A percentile compares a stretch with the other conserved stretches of the same genome.
phyloP scores from a whole-genome alignment of 2,113 vertebrate genomes.

The Gobio gobio region DNA sequence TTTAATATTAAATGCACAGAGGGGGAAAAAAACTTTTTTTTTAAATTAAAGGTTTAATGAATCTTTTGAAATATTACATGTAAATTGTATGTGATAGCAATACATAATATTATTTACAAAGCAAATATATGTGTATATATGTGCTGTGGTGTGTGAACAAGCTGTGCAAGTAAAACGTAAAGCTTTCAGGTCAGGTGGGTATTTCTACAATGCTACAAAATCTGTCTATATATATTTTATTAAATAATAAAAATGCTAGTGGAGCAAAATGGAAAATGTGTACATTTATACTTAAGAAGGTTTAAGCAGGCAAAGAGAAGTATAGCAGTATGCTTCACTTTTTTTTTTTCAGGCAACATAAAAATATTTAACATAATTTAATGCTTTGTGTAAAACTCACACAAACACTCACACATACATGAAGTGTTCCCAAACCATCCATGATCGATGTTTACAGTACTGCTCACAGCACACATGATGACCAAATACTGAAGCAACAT shows the following conservation, averaged over 20 bases:
- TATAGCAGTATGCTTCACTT: background rate
- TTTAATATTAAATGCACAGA: slow-evolving; percentile 16
- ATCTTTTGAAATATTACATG: slow-evolving; percentile 11
- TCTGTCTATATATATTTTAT: background rate
- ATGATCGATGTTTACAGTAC: background rate
- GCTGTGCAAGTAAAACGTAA: background rate
- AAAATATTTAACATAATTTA: background rate
- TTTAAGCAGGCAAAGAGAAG: background rate
- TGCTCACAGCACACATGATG: slow-evolving; percentile 10
- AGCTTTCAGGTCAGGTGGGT: background rate
- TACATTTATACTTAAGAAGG: background rate
- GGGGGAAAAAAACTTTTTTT: background rate
- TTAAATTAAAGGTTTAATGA: slow-evolving; percentile 26
- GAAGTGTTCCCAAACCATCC: slow-evolving; percentile 49
- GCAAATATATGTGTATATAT: background rate
- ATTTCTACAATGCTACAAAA: background rate
- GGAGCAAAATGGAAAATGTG: background rate
- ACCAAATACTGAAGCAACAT: background rate
- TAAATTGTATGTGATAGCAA: slow-evolving; percentile 25
- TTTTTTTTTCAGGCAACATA: background rate
- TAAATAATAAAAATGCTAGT: background rate
- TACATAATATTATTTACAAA: slow-evolving; percentile 53
- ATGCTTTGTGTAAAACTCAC: slow-evolving; percentile 23
- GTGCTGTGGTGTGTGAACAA: slow-evolving; percentile 7
- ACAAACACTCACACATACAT: slow-evolving; percentile 23